Evolutionary conservation across 2,888 invertebrate genomes (phyloP).

Genomic region (Carcina quercana): DNA sequence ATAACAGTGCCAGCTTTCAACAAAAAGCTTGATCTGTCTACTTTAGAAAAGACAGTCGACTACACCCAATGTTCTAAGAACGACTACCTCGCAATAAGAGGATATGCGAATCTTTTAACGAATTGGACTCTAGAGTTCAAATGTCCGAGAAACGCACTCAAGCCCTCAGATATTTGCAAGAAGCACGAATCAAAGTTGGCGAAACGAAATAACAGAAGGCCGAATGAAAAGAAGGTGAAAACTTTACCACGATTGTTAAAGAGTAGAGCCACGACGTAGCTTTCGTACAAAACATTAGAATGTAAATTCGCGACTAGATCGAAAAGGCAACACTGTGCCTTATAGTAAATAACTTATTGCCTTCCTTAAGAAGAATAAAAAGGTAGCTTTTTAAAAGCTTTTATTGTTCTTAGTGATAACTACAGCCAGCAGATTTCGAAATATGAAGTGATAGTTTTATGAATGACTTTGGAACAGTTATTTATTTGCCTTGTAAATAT

Average conservation of each 20-base stretch:
- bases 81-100: constrained; percentile 76
- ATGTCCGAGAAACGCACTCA: constrained; percentile 41
- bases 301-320: too few relatives aligned
- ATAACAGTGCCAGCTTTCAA: constrained; percentile 44
- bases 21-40: constrained; percentile 49
- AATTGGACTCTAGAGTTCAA: constrained; percentile 73
- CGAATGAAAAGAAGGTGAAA: neutral
- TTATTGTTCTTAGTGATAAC: too few relatives aligned
- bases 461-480: too few relatives aligned
- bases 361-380: too few relatives aligned
- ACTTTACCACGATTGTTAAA: neutral
- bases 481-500: too few relatives aligned
- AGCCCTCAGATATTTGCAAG: constrained; percentile 28
- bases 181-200: constrained; percentile 40
- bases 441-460: too few relatives aligned
- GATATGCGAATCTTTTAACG: constrained; percentile 73
- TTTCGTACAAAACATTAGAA: too few relatives aligned
- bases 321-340: too few relatives aligned
- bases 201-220: constrained; percentile 29
- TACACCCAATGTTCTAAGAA: constrained; percentile 71
- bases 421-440: too few relatives aligned
- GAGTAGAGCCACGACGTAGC: too few relatives aligned
- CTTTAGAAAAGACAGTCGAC: constrained; percentile 53
- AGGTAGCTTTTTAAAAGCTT: too few relatives aligned
- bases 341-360: too few relatives aligned